phyloP scores from a whole-genome alignment of 2,113 vertebrate genomes.

The Zapornia atra region DNA sequence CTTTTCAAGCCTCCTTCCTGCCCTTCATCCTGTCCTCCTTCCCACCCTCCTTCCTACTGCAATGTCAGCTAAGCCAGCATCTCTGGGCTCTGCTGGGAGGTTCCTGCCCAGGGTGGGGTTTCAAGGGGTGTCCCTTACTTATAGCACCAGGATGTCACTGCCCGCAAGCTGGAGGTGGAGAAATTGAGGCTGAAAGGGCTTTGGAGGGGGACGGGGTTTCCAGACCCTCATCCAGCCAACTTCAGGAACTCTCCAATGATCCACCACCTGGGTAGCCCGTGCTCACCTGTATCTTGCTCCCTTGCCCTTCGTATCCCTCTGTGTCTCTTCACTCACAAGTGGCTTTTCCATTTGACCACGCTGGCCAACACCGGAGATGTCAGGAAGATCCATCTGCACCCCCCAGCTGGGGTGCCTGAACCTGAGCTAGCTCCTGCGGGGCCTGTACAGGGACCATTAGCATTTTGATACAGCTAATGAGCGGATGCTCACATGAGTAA shows the following conservation, averaged over 20 bases:
- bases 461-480: neutral
- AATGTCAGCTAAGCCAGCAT: neutral
- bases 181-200: neutral
- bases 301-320: neutral
- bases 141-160: neutral
- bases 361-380: neutral
- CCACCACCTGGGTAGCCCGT: neutral
- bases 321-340: neutral
- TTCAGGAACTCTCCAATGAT: neutral
- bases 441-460: accelerated
- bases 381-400: neutral
- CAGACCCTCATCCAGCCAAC: neutral
- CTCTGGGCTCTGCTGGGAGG: neutral
- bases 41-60: neutral
- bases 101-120: neutral
- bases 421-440: neutral
- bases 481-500: neutral
- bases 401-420: neutral
- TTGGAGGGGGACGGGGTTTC: neutral
- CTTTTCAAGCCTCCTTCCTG: neutral
- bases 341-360: neutral
- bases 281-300: accelerated
- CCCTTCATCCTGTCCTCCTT: neutral
- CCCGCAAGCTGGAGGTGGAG: neutral
- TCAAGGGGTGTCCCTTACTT: accelerated